These are phyloP conservation scores for Bucorvus abyssinicus DNA, from an alignment of 2,797 vertebrate genomes.

Conservation along the genomic window DNA sequence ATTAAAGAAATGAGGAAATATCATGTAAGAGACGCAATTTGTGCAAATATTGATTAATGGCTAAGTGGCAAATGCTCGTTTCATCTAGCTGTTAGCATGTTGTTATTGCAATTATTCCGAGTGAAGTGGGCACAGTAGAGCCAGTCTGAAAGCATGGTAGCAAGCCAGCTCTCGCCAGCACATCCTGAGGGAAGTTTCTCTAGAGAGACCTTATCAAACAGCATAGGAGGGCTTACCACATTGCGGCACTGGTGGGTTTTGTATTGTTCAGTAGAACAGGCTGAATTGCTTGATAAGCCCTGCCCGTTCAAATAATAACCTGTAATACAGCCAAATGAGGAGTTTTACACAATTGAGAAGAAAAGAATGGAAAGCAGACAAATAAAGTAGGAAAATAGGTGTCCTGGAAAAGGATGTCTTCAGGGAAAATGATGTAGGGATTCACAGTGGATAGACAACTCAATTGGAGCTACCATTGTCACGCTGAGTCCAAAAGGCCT, in stretches of 20 bases:
- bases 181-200: neutral
- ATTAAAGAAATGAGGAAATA: neutral
- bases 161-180: neutral
- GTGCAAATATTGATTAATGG: neutral
- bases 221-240: neutral
- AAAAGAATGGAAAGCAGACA: neutral
- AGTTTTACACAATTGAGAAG: neutral
- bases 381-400: neutral
- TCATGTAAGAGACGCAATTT: neutral
- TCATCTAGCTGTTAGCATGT: neutral
- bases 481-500: neutral
- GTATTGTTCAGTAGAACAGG: neutral
- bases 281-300: neutral
- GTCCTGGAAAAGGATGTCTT: neutral
- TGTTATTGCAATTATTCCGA: neutral
- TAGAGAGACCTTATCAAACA: neutral
- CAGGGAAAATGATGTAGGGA: neutral
- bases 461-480: neutral
- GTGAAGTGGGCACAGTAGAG: neutral
- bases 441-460: neutral
- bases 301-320: neutral
- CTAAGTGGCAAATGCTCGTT: neutral
- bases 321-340: neutral
- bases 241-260: neutral
- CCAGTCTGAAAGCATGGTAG: neutral